Percentiles rank a stretch among this genome's conserved stretches.
These are phyloP conservation scores for Dolichomitus sp. DNA, from an alignment of 2,888 invertebrate genomes.

Conservation along the genomic window DNA sequence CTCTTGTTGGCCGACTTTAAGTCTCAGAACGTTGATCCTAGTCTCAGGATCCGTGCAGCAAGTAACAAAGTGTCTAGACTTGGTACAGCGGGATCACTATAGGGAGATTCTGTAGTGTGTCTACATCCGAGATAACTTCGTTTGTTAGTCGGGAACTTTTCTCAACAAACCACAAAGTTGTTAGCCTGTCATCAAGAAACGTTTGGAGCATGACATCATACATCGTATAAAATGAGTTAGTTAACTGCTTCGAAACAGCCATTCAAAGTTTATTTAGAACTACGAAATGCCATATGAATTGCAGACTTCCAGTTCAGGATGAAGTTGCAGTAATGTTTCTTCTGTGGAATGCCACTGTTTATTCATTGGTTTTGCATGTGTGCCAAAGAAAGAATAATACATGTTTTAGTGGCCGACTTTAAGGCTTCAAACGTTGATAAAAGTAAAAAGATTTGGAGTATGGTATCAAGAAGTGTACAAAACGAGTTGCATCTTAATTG, in stretches of 20 bases:
- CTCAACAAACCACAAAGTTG: not conserved
- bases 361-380: not conserved
- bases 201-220: not conserved
- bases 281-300: not conserved
- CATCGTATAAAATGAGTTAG: not conserved
- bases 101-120: not conserved
- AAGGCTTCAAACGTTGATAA: no score
- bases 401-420: no score
- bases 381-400: no score
- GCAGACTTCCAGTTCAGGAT: not conserved
- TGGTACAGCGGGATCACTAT: not conserved
- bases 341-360: not conserved
- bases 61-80: not conserved
- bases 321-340: not conserved
- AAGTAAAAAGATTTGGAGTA: not conserved
- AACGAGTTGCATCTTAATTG: not conserved
- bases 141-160: not conserved
- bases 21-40: conserved; percentile 27
- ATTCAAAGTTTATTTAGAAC: not conserved
- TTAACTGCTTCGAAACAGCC: not conserved
- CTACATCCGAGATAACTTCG: conserved; percentile 20
- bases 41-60: conserved; percentile 8
- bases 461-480: not conserved
- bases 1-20: conserved; percentile 40
- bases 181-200: conserved; percentile 2